These are phyloP conservation scores for Pollenia griseotomentosa DNA, from an alignment of 2,888 invertebrate species.

Conservation along the genomic window DNA sequence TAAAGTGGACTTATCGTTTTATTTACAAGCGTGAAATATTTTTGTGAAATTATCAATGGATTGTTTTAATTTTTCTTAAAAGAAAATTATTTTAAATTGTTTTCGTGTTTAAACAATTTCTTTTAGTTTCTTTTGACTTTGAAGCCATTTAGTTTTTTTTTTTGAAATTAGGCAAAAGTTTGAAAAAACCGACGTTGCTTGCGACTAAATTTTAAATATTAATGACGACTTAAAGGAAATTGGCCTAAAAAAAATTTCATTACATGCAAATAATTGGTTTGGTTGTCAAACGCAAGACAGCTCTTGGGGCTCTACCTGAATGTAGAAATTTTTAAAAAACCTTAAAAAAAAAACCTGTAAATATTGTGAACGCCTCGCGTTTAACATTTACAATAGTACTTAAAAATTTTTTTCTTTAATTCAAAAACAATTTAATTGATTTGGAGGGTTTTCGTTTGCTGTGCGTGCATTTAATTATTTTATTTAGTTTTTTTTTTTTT, in stretches of 20 bases:
- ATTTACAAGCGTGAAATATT: slow-evolving; percentile 73
- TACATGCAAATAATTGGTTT: slow-evolving; percentile 68
- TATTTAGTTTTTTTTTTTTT: slow-evolving; percentile 10
- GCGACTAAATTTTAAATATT: slow-evolving; percentile 6
- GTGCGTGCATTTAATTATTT: slow-evolving; percentile 68
- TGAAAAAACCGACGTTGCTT: not conserved
- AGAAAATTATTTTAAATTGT: slow-evolving; percentile 72
- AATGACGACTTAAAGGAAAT: slow-evolving; percentile 16
- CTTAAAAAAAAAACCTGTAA: slow-evolving; percentile 19
- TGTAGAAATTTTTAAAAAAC: slow-evolving; percentile 4
- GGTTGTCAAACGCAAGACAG: not conserved
- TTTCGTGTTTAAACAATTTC: slow-evolving; percentile 67
- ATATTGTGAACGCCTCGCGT: slow-evolving; percentile 51
- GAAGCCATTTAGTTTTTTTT: not conserved
- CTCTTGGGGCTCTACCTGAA: not conserved
- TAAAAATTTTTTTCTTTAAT: not conserved
- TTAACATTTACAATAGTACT: slow-evolving; percentile 24
- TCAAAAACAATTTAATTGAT: slow-evolving; percentile 58
- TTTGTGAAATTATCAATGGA: slow-evolving; percentile 45
- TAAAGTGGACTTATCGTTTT: slow-evolving; percentile 70
- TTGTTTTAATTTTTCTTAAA: slow-evolving; percentile 37
- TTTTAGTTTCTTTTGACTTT: not conserved
- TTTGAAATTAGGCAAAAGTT: not conserved
- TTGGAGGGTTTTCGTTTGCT: not conserved
- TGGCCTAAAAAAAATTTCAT: slow-evolving; percentile 39